Percentiles rank a stretch among this genome's conserved stretches.
These are phyloP conservation scores for Euglossa dilemma DNA, from an alignment of 1,140 invertebrate species.

Conservation along the genomic window DNA sequence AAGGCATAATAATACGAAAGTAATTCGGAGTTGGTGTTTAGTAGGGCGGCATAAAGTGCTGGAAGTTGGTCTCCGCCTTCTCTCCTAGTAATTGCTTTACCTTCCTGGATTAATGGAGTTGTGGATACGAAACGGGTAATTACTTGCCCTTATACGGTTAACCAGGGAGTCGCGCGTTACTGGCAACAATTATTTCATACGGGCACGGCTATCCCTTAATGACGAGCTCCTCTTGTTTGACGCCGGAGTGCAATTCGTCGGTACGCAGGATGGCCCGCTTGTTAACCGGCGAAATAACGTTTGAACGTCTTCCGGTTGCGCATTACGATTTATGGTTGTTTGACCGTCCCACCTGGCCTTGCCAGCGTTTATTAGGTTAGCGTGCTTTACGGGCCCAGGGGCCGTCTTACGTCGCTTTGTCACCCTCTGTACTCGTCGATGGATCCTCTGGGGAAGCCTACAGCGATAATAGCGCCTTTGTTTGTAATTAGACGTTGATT, in stretches of 20 bases:
- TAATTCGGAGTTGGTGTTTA: conserved; percentile 58
- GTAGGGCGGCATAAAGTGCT: conserved; percentile 37
- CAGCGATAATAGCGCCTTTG: not conserved
- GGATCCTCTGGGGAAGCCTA: not conserved
- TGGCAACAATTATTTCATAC: conserved; percentile 39
- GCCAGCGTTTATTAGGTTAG: conserved; percentile 14
- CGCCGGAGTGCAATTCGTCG: conserved; percentile 5
- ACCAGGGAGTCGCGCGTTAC: conserved; percentile 39
- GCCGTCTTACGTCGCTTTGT: not conserved
- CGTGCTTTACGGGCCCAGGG: not conserved
- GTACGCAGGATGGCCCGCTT: not conserved
- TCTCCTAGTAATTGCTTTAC: conserved; percentile 57
- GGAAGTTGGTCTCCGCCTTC: conserved; percentile 39
- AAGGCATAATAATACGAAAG: conserved; percentile 40
- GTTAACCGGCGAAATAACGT: conserved; percentile 34
- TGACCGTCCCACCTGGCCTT: not conserved
- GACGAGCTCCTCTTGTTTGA: conserved; percentile 1
- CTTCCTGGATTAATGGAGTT: conserved; percentile 59
- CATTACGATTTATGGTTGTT: conserved; percentile 2
- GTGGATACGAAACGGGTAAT: conserved; percentile 50
- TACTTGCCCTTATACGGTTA: conserved; percentile 46
- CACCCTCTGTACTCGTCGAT: conserved; percentile 7
- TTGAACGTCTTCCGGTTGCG: conserved; percentile 21
- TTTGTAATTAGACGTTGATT: not conserved
- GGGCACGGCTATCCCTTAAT: conserved; percentile 6